These are phyloP conservation scores for Galleria mellonella DNA, from an alignment of 1,140 invertebrate species.

Conservation along the genomic window DNA sequence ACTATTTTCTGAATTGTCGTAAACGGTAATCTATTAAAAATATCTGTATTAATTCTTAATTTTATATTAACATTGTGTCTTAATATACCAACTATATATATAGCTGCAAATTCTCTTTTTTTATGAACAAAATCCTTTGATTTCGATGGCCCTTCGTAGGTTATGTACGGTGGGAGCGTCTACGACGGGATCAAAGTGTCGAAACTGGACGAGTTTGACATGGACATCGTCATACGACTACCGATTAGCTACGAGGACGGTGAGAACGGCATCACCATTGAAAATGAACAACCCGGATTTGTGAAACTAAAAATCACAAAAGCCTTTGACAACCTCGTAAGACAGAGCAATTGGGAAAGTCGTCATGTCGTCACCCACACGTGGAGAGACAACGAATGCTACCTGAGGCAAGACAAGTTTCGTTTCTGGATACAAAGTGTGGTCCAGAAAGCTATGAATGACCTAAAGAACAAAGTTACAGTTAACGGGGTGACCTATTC, in stretches of 20 bases:
- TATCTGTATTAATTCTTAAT: too few species aligned
- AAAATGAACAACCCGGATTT: constrained; percentile 39
- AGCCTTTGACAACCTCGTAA: constrained; percentile 44
- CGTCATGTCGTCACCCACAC: constrained; percentile 43
- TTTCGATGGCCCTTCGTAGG: too few species aligned
- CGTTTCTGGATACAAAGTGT: constrained; percentile 59
- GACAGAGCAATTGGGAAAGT: constrained; percentile 46
- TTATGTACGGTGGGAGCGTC: constrained; percentile 72
- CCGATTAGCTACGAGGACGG: constrained; percentile 47
- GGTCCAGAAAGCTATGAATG: constrained; percentile 35
- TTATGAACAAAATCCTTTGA: too few species aligned
- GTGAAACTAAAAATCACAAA: constrained; percentile 39
- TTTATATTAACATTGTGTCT: too few species aligned
- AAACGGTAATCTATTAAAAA: too few species aligned
- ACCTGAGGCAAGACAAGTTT: constrained; percentile 62
- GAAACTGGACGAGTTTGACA: constrained; percentile 74
- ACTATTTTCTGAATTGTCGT: too few species aligned
- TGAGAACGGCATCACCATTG: constrained; percentile 44
- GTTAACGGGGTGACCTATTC: constrained; percentile 41
- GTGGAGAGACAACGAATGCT: constrained; percentile 45
- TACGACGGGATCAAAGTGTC: constrained; percentile 73
- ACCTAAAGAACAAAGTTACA: constrained; percentile 23
- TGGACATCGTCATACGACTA: constrained; percentile 69
- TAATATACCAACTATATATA: too few species aligned
- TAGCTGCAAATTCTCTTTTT: too few species aligned